These are phyloP conservation scores for Acronicta alni DNA, from an alignment of 2,888 invertebrate species.

Conservation along the genomic window DNA sequence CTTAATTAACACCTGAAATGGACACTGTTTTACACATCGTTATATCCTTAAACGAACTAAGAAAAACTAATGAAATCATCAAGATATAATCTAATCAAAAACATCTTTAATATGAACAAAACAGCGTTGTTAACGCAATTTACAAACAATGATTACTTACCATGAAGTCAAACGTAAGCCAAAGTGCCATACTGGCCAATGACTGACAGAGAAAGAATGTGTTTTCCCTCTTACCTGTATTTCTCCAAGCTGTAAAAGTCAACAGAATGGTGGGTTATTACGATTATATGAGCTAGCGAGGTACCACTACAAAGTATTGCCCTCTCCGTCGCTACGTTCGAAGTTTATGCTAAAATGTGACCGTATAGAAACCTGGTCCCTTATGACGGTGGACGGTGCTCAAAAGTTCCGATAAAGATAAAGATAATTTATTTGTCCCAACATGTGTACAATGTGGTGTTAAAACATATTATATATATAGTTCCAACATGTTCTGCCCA, in stretches of 20 bases:
- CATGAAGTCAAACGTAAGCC: constrained; percentile 9
- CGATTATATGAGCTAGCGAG: constrained; percentile 38
- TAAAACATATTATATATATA: no score
- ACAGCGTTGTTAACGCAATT: not conserved
- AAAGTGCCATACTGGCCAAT: constrained; percentile 10
- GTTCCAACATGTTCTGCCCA: no score
- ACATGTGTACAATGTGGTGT: no score
- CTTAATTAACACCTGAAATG: constrained; percentile 1
- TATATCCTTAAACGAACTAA: not conserved
- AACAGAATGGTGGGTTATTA: constrained; percentile 44
- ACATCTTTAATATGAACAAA: not conserved
- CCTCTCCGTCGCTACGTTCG: constrained; percentile 11
- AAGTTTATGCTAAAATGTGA: constrained; percentile 25
- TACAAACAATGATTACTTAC: constrained; percentile 1
- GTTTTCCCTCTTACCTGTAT: constrained; percentile 31
- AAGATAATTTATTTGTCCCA: no score
- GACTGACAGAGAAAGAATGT: constrained; percentile 42
- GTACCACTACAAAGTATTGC: constrained; percentile 40
- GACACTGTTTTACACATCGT: not conserved
- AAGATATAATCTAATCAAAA: constrained; percentile 1
- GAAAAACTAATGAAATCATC: constrained; percentile 5
- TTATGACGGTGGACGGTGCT: no score
- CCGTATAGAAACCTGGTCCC: not conserved
- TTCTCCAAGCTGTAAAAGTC: constrained; percentile 47
- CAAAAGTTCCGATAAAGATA: no score